These are phyloP conservation scores for Lagria hirta DNA, from an alignment of 2,888 invertebrate species.

Conservation along the genomic window DNA sequence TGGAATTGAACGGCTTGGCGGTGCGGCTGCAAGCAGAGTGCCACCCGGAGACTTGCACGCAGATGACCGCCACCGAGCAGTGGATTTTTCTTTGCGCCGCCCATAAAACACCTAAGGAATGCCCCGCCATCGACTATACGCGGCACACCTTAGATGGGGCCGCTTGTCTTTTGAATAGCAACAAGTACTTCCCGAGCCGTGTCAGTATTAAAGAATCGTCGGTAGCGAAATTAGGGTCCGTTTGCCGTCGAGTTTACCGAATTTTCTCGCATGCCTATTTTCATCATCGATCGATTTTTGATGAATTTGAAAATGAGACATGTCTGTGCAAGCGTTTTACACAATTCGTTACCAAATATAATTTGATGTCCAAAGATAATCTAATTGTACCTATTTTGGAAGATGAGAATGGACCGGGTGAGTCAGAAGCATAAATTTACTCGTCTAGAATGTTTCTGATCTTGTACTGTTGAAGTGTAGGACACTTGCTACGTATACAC, in stretches of 20 bases:
- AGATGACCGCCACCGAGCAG: conserved; percentile 99
- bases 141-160: conserved; percentile 98
- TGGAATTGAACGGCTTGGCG: conserved; percentile 98
- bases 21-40: conserved; percentile 95
- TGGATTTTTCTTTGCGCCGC: conserved; percentile 99
- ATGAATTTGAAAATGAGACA: conserved; percentile 96
- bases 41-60: conserved; percentile 94
- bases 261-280: conserved; percentile 99
- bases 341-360: conserved; percentile 97
- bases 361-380: conserved; percentile 97
- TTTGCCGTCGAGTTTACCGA: conserved; percentile 96
- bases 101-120: conserved; percentile 99
- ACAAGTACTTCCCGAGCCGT: conserved; percentile 99
- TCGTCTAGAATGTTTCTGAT: not conserved
- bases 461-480: not conserved
- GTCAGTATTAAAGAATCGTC: conserved; percentile 99
- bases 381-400: conserved; percentile 96
- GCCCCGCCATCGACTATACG: conserved; percentile 99
- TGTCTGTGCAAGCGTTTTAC: conserved; percentile 95
- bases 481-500: no score
- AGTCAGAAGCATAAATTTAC: conserved; percentile 53
- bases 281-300: conserved; percentile 95
- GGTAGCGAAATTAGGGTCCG: conserved; percentile 96
- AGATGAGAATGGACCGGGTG: conserved; percentile 65
- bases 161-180: conserved; percentile 96